These are phyloP conservation scores for Crotalus tigris DNA, from an alignment of 2,113 vertebrate genomes.

Conservation along the genomic window DNA sequence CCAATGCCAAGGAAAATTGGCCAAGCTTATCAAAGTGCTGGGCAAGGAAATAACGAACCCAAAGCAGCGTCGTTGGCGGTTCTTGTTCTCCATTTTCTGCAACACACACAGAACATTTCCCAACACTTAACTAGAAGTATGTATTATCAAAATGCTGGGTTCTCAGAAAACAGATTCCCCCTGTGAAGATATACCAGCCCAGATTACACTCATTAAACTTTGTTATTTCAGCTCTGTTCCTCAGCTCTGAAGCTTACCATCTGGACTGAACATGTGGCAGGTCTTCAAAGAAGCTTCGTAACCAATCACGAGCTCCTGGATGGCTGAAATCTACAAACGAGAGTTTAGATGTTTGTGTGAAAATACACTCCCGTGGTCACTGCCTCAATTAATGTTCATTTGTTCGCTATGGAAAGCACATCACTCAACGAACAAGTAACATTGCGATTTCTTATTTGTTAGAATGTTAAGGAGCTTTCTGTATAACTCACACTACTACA, in stretches of 20 bases:
- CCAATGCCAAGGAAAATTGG: constrained; percentile 76
- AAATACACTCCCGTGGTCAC: neutral
- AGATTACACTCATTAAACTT: neutral
- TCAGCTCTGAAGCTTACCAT: constrained; percentile 64
- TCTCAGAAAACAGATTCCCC: neutral
- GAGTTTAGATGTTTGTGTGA: neutral
- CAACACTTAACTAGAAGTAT: constrained; percentile 9
- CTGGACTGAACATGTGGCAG: constrained; percentile 69
- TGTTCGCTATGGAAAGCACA: neutral
- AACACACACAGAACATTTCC: constrained; percentile 50
- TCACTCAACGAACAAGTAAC: neutral
- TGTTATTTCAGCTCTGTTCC: constrained; percentile 16
- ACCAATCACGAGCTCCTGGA: constrained; percentile 76
- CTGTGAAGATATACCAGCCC: neutral
- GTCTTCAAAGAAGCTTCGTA: constrained; percentile 76
- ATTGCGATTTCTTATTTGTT: neutral
- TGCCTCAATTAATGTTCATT: neutral
- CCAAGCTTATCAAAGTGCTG: constrained; percentile 81
- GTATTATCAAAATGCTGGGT: neutral
- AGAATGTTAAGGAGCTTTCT: neutral
- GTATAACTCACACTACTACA: neutral
- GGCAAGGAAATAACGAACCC: constrained; percentile 78
- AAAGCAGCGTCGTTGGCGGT: constrained; percentile 75
- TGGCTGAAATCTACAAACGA: constrained; percentile 69
- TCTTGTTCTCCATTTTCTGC: constrained; percentile 75